Percentiles rank a stretch among this genome's conserved stretches.
These are phyloP conservation scores for Antheraea assamensis DNA, from an alignment of 2,888 invertebrate species.

Conservation along the genomic window DNA sequence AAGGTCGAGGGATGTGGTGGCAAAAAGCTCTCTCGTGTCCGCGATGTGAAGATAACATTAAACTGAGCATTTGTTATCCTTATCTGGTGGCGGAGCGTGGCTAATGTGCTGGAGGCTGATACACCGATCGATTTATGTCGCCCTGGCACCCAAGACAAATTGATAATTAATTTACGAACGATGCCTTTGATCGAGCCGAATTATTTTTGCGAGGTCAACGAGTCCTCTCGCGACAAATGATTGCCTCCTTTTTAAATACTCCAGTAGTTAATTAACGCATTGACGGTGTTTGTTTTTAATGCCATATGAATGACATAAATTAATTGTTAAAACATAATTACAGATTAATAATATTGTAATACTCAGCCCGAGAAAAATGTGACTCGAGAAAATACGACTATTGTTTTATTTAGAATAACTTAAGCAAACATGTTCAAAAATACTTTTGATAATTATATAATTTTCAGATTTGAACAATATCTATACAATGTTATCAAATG, in stretches of 20 bases:
- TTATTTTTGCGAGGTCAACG: conserved; percentile 66
- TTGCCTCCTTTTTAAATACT: conserved; percentile 16
- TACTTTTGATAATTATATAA: not conserved
- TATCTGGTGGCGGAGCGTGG: conserved; percentile 77
- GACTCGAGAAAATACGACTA: not conserved
- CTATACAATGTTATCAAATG: not conserved
- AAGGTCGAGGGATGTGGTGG: conserved; percentile 76
- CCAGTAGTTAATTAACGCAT: conserved; percentile 7
- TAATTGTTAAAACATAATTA: not conserved
- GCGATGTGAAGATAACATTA: conserved; percentile 80
- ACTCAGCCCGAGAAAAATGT: not conserved
- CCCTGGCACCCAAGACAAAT: conserved; percentile 80
- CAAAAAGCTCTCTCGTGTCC: conserved; percentile 81
- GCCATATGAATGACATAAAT: not conserved
- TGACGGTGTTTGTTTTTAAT: not conserved
- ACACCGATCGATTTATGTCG: conserved; percentile 81
- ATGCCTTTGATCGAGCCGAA: conserved; percentile 76
- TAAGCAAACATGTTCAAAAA: not conserved
- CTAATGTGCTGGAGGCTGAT: conserved; percentile 78
- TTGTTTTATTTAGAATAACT: not conserved
- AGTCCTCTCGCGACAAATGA: conserved; percentile 26
- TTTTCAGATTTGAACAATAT: not conserved
- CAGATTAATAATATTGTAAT: not conserved
- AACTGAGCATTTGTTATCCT: conserved; percentile 82
- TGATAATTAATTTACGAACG: conserved; percentile 80